Evolutionary conservation across 2,797 vertebrate genomes (phyloP).

Genomic region (Menidia menidia): DNA sequence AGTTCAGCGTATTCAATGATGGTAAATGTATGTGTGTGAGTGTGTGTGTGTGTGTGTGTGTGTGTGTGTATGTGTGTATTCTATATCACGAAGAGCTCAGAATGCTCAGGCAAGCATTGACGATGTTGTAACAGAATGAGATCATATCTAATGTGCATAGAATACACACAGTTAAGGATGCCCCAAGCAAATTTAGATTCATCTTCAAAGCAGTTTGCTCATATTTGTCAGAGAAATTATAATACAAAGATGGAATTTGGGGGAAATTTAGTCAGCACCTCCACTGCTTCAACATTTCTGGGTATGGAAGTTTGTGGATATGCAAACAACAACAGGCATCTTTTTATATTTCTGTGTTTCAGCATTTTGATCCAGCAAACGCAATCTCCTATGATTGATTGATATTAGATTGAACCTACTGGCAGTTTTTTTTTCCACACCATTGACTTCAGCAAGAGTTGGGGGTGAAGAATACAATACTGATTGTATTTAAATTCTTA

Average conservation of each 20-base stretch:
- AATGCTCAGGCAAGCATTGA: slow-evolving; percentile 8
- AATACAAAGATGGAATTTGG: slow-evolving; percentile 14
- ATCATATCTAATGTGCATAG: slow-evolving; percentile 42
- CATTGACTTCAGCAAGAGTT: slow-evolving; percentile 66
- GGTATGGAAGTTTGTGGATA: slow-evolving; percentile 2
- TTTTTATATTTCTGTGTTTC: slow-evolving; percentile 38
- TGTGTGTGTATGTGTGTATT: slow-evolving; percentile 36
- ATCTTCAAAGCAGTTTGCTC: slow-evolving; percentile 22
- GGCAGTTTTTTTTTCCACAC: slow-evolving; percentile 76
- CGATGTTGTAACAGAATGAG: slow-evolving; percentile 24
- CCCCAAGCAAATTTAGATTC: slow-evolving; percentile 24
- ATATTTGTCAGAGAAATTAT: slow-evolving; percentile 10
- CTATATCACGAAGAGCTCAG: slow-evolving; percentile 25
- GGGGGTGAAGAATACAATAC: slow-evolving; percentile 70
- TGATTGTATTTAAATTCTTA: slow-evolving; percentile 80
- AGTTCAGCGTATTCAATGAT: slow-evolving; percentile 71
- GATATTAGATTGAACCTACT: slow-evolving; percentile 73
- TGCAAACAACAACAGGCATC: slow-evolving; percentile 6
- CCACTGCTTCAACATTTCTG: slow-evolving; percentile 23
- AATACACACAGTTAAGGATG: slow-evolving; percentile 36
- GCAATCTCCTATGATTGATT: slow-evolving; percentile 69
- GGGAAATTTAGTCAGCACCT: slow-evolving; percentile 16
- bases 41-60: slow-evolving; percentile 27
- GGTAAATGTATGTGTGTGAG: slow-evolving; percentile 36
- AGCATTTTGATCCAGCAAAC: slow-evolving; percentile 51